Conservation (phyloP, 2,113 vertebrate species). For the Rhegmatorhina hoffmannsi region DNA sequence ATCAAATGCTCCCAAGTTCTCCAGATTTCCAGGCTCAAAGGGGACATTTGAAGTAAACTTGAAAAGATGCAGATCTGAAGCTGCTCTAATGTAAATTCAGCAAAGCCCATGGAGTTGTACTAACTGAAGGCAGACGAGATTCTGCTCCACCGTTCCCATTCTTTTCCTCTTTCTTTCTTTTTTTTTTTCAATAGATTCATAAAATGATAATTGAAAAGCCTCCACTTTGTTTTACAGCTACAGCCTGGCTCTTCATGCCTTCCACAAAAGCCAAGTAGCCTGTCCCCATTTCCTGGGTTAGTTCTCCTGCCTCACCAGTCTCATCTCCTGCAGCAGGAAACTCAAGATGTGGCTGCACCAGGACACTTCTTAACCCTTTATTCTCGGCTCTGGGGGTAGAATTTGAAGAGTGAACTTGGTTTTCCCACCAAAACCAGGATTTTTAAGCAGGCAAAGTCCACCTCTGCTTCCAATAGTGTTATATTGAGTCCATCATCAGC, state of each 20-base stretch:
- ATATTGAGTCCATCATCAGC: too few species aligned
- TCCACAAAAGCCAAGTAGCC: constrained; percentile 3
- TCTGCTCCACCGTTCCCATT: not conserved
- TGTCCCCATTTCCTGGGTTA: constrained; percentile 21
- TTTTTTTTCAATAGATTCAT: not conserved
- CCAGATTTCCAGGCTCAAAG: constrained; percentile 60
- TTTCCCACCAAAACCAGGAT: not conserved
- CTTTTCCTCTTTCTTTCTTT: not conserved
- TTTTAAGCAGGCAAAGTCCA: not conserved
- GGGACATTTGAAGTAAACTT: constrained; percentile 58
- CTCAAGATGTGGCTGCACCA: not conserved
- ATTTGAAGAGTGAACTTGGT: not conserved
- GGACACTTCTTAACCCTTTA: not conserved
- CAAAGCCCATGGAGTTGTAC: constrained; percentile 39
- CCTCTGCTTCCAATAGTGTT: not conserved
- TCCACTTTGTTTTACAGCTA: constrained; percentile 28
- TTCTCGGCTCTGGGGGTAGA: not conserved
- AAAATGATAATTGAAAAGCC: constrained; percentile 43
- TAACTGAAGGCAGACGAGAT: constrained; percentile 45
- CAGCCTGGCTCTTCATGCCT: not conserved
- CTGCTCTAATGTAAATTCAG: constrained; percentile 45
- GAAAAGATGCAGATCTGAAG: constrained; percentile 65
- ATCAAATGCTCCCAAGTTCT: constrained; percentile 57
- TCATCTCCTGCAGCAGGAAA: not conserved
- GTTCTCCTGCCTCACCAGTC: not conserved